A percentile compares a stretch with the other conserved stretches of the same genome.
Evolutionary conservation across 92 coral and sea anemone genomes (phyloP).

Genomic region (Pocillopora grandis): DNA sequence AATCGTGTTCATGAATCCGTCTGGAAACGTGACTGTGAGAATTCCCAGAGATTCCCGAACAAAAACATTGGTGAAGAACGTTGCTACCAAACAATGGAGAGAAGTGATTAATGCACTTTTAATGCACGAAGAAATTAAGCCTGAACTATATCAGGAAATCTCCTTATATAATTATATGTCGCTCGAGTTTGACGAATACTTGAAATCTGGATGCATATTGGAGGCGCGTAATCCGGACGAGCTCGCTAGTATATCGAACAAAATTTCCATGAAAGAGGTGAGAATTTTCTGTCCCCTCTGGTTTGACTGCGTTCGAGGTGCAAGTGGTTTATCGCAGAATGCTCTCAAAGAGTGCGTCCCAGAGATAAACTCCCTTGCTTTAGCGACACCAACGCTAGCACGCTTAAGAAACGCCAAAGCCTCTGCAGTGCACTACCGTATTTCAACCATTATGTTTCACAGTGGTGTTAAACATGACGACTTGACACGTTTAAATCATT

Average conservation of each 20-base stretch:
- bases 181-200: background rate
- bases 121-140: conserved; percentile 28
- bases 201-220: conserved; percentile 22
- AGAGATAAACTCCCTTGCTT: conserved; percentile 46
- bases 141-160: conserved; percentile 39
- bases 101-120: conserved; percentile 40
- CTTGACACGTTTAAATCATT: conserved; percentile 45
- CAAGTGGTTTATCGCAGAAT: conserved; percentile 41
- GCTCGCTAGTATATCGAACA: conserved; percentile 55
- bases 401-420: conserved; percentile 52
- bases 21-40: conserved; percentile 45
- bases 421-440: conserved; percentile 49
- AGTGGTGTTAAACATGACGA: conserved; percentile 60
- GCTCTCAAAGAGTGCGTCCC: background rate
- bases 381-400: conserved; percentile 58
- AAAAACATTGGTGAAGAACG: conserved; percentile 35
- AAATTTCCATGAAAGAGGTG: conserved; percentile 55
- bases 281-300: conserved; percentile 60
- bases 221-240: conserved; percentile 56
- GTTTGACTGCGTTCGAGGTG: conserved; percentile 48
- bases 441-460: conserved; percentile 59
- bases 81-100: conserved; percentile 41
- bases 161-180: background rate
- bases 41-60: conserved; percentile 44
- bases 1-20: conserved; percentile 28